Evolutionary conservation across 2,113 vertebrate species (phyloP).

Genomic region (Eulacestoma nigropectus): DNA sequence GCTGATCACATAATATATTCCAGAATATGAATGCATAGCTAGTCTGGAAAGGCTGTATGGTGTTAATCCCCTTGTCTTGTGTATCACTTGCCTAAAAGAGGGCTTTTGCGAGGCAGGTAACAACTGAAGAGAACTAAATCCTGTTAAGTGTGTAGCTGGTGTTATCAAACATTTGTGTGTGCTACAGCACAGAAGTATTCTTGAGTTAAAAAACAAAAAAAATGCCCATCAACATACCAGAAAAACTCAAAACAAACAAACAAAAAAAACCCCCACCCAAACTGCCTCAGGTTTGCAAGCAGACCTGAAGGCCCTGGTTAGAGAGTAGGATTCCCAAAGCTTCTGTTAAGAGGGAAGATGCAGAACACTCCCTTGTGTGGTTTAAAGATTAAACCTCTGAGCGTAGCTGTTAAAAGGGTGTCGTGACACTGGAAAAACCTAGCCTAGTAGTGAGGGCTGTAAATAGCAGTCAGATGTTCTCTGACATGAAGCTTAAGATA

Average conservation of each 20-base stretch:
- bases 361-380: neutral
- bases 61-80: neutral
- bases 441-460: neutral
- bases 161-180: neutral
- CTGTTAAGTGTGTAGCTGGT: neutral
- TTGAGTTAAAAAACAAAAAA: neutral
- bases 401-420: neutral
- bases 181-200: no score
- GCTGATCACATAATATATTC: neutral
- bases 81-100: neutral
- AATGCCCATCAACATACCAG: accelerated
- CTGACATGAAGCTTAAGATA: neutral
- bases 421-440: neutral
- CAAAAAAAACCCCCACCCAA: neutral
- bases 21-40: neutral
- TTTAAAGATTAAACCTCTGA: neutral
- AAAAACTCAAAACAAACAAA: neutral
- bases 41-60: neutral
- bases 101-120: neutral
- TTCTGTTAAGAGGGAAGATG: neutral
- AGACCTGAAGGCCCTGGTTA: neutral
- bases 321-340: neutral
- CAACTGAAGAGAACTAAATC: neutral
- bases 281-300: neutral
- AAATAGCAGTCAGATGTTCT: neutral